Evolutionary conservation across 2,797 vertebrate species (phyloP).

Genomic region (Gymnocypris eckloni): DNA sequence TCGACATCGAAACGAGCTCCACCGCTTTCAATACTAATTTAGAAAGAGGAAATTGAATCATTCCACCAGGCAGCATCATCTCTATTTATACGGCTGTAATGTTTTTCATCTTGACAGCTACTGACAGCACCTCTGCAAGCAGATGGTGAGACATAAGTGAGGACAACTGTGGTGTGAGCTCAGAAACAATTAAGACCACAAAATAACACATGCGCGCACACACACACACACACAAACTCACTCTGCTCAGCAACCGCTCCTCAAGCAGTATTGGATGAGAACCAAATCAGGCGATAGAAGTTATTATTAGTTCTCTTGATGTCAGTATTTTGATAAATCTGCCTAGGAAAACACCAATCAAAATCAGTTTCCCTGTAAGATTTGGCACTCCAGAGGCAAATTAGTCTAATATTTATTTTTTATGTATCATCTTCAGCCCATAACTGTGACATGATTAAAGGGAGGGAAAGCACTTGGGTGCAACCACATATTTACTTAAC

Average conservation of each 20-base stretch:
- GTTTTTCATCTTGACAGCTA: conserved; percentile 63
- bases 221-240: background rate
- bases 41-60: conserved; percentile 46
- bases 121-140: conserved; percentile 72
- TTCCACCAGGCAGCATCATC: conserved; percentile 43
- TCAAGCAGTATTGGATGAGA: conserved; percentile 27
- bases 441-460: conserved; percentile 63
- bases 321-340: conserved; percentile 45
- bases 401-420: conserved; percentile 44
- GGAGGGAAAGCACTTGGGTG: conserved; percentile 74
- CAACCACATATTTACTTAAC: conserved; percentile 86
- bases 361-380: conserved; percentile 29
- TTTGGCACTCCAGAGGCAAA: conserved; percentile 52
- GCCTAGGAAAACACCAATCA: conserved; percentile 48
- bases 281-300: conserved; percentile 43
- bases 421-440: conserved; percentile 50
- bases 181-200: conserved; percentile 45
- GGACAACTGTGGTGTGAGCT: conserved; percentile 27
- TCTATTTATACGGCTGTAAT: conserved; percentile 63
- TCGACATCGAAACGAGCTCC: background rate
- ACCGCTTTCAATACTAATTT: conserved; percentile 36
- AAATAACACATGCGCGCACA: background rate
- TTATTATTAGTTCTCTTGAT: conserved; percentile 56
- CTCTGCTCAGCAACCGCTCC: conserved; percentile 41
- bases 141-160: conserved; percentile 72